phyloP scores from a whole-genome alignment of 1,140 invertebrate species.

The Saccostrea echinata region DNA sequence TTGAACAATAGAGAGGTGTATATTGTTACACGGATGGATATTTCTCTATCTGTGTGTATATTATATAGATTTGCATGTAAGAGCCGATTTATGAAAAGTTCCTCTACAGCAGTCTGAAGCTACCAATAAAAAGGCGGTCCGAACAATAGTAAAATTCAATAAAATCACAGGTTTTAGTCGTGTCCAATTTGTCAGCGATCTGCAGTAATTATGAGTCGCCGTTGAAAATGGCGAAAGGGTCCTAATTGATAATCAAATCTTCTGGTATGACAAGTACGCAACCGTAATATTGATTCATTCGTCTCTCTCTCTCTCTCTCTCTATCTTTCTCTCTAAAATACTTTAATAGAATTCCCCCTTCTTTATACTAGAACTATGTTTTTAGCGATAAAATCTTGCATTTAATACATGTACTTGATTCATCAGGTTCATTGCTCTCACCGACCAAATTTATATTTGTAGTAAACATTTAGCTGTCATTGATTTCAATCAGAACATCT shows the following conservation, averaged over 20 bases:
- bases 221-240: slow-evolving; percentile 27
- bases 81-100: slow-evolving; percentile 22
- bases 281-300: background rate
- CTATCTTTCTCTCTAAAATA: background rate
- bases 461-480: background rate
- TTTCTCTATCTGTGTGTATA: background rate
- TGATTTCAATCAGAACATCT: background rate
- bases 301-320: background rate
- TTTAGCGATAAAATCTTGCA: background rate
- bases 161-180: slow-evolving; percentile 37
- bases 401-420: background rate
- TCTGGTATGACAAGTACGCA: slow-evolving; percentile 38
- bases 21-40: slow-evolving; percentile 1
- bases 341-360: no score
- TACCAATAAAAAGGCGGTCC: slow-evolving; percentile 14
- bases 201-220: slow-evolving; percentile 36
- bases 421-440: background rate
- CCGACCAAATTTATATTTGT: background rate
- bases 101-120: background rate
- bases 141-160: slow-evolving; percentile 33
- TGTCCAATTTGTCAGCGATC: slow-evolving; percentile 35
- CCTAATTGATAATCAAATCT: slow-evolving; percentile 39
- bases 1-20: slow-evolving; percentile 28
- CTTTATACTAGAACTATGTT: no score
- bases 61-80: slow-evolving; percentile 36